Percentiles rank a stretch among this genome's conserved stretches.
These are phyloP conservation scores for Gymnobelideus leadbeateri DNA, from an alignment of 2,113 vertebrate species.

Conservation along the genomic window DNA sequence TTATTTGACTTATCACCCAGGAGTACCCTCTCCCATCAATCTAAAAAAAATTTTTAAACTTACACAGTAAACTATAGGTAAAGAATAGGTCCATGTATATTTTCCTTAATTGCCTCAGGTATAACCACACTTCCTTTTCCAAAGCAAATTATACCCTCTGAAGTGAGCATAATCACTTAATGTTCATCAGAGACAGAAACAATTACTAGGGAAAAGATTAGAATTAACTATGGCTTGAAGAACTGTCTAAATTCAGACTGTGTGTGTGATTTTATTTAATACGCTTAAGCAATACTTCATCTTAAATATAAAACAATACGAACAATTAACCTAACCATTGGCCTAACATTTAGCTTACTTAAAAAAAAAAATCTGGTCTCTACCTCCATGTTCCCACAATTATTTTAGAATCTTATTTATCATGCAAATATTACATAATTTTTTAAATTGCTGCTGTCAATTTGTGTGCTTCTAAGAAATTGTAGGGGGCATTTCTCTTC, in stretches of 20 bases:
- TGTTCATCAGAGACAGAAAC: slow-evolving; percentile 18
- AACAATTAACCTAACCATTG: neutral
- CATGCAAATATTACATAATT: neutral
- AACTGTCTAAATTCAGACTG: neutral
- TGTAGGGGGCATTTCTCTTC: neutral
- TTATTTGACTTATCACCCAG: neutral
- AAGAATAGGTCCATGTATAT: neutral
- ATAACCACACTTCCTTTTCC: slow-evolving; percentile 32
- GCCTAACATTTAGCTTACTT: neutral
- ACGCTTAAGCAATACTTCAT: neutral
- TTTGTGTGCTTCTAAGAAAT: neutral
- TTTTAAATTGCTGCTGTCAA: neutral
- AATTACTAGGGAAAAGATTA: neutral
- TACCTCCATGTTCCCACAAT: neutral
- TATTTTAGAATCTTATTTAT: neutral
- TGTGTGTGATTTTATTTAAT: neutral
- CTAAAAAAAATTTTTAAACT: neutral
- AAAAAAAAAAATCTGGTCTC: neutral
- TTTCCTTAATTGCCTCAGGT: neutral
- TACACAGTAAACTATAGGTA: neutral
- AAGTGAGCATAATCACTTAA: slow-evolving; percentile 1
- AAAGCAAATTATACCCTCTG: slow-evolving; percentile 43
- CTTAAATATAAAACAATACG: neutral
- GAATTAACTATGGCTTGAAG: slow-evolving; percentile 10
- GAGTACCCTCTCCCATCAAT: neutral